Evolutionary conservation across 2,113 vertebrate genomes (phyloP), one percentile per base, ranked within the genome.

Genomic region (Labeo catla): DNA sequence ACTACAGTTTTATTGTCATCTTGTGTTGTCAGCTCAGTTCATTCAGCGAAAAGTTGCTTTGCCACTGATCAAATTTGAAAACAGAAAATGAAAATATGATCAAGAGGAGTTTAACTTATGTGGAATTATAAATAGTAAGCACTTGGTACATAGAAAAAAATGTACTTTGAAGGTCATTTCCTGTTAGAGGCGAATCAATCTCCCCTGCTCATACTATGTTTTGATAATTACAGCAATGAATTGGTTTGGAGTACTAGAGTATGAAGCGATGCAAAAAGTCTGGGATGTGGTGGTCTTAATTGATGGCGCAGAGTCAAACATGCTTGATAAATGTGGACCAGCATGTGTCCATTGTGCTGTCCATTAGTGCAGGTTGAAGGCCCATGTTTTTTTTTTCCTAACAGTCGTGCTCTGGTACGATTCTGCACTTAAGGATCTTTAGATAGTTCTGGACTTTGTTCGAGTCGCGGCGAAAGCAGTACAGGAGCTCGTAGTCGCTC

Each of bases 401-500:
- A 90, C 94, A 95, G 79, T 89, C 86, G 0, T 94, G 87, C 45
- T 94, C 93, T 4, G 95, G 95, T 70, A 95, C 89, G n/a, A 94
- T 95, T 57, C 95, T 94, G 90, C 95, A 96, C 90, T 96, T 96
- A 1, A 97, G 94, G 91, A 96, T 93, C 93, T 95, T 96, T 90
- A 97, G 90, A 93, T 95, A 97, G 93, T 95, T 96, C 93, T 96
- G 95, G 84, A 96, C 93, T 93, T 97, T 97, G 91, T 95, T 95
- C 36, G 96, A 95, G 87, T 97, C 95, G 85, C 96, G 92, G 49
- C 95, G 95, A 83, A 96, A 96, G 83, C 96, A 97, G 90, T 94
- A 94, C 63, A 97, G 95, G 57, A 97, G 95, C 78, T 95, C 93
- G 4, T 94, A 94, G 91, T 95, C 92, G 57, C 93, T 96, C 95